Evolutionary conservation across 2,797 vertebrate genomes (phyloP), one percentile per base, ranked within the genome.

Genomic region (Chrysocyon brachyurus): DNA sequence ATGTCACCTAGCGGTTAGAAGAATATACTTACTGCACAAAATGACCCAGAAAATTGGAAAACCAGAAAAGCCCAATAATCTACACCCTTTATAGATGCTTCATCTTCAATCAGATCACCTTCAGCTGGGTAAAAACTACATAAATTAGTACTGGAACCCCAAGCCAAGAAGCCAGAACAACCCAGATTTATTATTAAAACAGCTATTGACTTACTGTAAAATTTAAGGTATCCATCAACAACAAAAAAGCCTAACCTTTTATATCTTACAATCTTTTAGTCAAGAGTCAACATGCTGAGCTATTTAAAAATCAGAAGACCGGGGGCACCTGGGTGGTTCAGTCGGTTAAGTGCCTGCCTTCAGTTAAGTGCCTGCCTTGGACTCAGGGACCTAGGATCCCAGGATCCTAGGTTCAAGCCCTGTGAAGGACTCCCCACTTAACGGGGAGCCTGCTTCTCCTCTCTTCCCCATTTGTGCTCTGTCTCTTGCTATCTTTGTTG

Each of bases 221-320:
- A 89, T 72, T 77, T 52, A 63, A 89, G 91, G 59, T 28, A 17
- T 64, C n/a, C 54, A 73, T 28, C 40, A 83, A 57, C 36, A 82
- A 64, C 77, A 84, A 83, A 40, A 57, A 52, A 87, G 40, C 36
- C 46, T 70, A 64, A 28, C 2, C 33, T 61, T 73, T 92, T 59
- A 24, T 36, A 66, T 73, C 21, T 78, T 72, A 68, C 9, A 92
- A 91, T 3, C 24, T 73, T 96, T 92, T 31, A 89, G 40, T 9
- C 49, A 24, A 92, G 15, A 63, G 61, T 68, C 85, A 87, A 90
- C 24, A 82, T 21, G 31, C 40, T 70, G n/a, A 90, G 79, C 56
- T 81, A 86, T 90, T 79, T 90, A 70, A 93, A 93, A 56, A 49
- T 70, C 52, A 68, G n/a, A 90, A 93, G 82, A 81, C 54, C 22